Evolutionary conservation across 1,140 invertebrate species (phyloP).

Genomic region (Stegodyphus mimosarum): DNA sequence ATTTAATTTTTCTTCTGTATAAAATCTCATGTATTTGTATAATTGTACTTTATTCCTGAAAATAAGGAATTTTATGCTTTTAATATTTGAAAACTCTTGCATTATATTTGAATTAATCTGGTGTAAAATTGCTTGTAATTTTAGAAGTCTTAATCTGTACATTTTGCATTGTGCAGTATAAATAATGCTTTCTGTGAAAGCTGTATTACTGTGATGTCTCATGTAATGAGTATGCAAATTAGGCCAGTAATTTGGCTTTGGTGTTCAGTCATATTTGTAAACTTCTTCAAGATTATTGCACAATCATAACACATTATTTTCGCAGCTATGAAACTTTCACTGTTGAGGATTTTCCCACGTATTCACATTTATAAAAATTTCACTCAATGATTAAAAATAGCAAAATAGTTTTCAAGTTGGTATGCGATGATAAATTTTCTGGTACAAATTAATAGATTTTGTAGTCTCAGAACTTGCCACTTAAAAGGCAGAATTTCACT

Average conservation of each 20-base stretch:
- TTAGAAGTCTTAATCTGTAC: conserved; percentile 20
- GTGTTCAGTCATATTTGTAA: conserved; percentile 57
- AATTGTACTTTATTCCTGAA: too few species aligned
- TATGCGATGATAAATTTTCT: too few species aligned
- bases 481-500: too few species aligned
- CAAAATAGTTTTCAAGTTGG: too few species aligned
- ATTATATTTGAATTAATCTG: background rate
- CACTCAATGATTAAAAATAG: too few species aligned
- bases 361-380: too few species aligned
- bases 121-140: background rate
- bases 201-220: conserved; percentile 57
- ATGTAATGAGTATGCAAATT: conserved; percentile 39
- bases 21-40: too few species aligned
- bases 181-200: conserved; percentile 60
- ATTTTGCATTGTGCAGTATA: conserved; percentile 48
- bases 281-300: conserved; percentile 51
- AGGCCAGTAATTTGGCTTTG: conserved; percentile 42
- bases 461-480: too few species aligned
- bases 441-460: too few species aligned
- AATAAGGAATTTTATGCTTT: too few species aligned
- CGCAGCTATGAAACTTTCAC: background rate
- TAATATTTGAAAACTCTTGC: background rate
- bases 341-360: background rate
- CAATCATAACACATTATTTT: conserved; percentile 55
- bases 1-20: too few species aligned